These are phyloP conservation scores for Papilio dardanus DNA, from an alignment of 1,140 invertebrate genomes.

Conservation along the genomic window DNA sequence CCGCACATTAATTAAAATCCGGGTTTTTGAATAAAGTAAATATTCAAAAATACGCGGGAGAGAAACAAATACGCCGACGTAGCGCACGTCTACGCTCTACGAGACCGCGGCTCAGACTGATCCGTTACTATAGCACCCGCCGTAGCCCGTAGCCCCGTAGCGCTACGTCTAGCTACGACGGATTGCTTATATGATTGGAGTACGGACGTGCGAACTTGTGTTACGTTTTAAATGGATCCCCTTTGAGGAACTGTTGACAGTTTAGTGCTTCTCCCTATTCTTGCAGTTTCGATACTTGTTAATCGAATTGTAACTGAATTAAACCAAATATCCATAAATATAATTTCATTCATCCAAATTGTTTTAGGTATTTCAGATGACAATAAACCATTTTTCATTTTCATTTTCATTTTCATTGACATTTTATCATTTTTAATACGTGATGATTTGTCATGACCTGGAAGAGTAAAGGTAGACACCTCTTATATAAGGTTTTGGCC, in stretches of 20 bases:
- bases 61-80: slow-evolving; percentile 44
- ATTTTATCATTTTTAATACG: too few relatives aligned
- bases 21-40: slow-evolving; percentile 49
- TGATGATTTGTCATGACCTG: too few relatives aligned
- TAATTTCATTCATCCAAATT: too few relatives aligned
- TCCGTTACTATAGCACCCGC: slow-evolving; percentile 37
- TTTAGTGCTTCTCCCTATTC: background rate
- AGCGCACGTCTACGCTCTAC: slow-evolving; percentile 64
- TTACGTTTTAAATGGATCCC: slow-evolving; percentile 35
- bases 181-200: slow-evolving; percentile 31
- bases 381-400: too few relatives aligned
- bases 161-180: slow-evolving; percentile 33
- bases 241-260: slow-evolving; percentile 26
- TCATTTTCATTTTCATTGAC: too few relatives aligned
- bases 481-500: too few relatives aligned
- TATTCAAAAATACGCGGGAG: slow-evolving; percentile 43
- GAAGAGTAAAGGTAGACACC: too few relatives aligned
- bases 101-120: slow-evolving; percentile 38
- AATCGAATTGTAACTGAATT: too few relatives aligned
- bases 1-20: slow-evolving; percentile 60
- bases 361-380: too few relatives aligned
- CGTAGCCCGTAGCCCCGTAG: slow-evolving; percentile 36
- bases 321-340: too few relatives aligned
- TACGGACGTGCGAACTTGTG: slow-evolving; percentile 35
- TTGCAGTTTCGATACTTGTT: too few relatives aligned